A percentile compares a stretch with the other conserved stretches of the same genome.
phyloP scores from a whole-genome alignment of 2,113 vertebrate genomes.

The Pomatostomus ruficeps region DNA sequence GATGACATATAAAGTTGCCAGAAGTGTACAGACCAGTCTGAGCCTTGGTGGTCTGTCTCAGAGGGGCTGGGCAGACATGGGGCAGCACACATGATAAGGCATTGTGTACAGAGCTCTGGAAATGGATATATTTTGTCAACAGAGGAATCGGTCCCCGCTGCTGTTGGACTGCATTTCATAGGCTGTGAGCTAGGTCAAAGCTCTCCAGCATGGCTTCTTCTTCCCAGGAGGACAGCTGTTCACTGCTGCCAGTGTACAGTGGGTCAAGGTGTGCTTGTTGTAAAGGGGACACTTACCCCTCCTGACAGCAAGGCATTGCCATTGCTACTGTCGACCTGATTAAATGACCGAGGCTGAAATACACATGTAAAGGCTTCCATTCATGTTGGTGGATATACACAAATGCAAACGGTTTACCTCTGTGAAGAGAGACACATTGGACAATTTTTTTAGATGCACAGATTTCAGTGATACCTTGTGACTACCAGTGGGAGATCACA shows the following conservation, averaged over 20 bases:
- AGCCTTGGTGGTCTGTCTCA: neutral
- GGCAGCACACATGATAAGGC: accelerated
- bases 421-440: neutral
- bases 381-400: neutral
- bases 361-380: neutral
- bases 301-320: neutral
- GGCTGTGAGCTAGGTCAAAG: neutral
- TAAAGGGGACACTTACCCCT: neutral
- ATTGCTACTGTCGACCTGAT: neutral
- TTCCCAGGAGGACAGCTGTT: neutral
- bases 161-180: neutral
- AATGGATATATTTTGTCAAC: neutral
- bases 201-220: neutral
- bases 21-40: neutral
- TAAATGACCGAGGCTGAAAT: neutral
- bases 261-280: too few species aligned
- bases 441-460: neutral
- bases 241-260: accelerated
- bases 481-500: neutral
- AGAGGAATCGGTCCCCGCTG: neutral
- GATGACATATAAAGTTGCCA: neutral
- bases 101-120: neutral
- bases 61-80: neutral
- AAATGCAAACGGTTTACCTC: accelerated
- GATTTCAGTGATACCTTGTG: neutral